A percentile compares a stretch with the other conserved stretches of the same genome.
These are phyloP conservation scores for Chloropsis cyanopogon DNA, from an alignment of 2,113 vertebrate species.

Conservation along the genomic window DNA sequence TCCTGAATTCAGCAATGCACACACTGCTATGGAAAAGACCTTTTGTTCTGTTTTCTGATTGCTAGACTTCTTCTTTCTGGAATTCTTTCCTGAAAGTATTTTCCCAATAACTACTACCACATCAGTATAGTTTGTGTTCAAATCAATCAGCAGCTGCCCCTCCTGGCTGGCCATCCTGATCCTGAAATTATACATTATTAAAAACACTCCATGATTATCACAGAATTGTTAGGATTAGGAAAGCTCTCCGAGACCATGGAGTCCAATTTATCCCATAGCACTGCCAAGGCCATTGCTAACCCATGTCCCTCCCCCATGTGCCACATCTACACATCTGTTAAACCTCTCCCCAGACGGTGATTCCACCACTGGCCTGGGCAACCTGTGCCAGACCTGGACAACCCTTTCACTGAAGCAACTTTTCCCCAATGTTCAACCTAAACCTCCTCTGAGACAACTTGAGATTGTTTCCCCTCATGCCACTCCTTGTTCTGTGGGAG, in stretches of 20 bases:
- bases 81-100: constrained; percentile 30
- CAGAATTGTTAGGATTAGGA: neutral
- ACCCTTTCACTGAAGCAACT: neutral
- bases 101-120: neutral
- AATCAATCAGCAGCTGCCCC: neutral
- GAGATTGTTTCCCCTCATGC: neutral
- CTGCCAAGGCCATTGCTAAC: neutral
- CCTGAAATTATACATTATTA: neutral
- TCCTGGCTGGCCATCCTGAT: neutral
- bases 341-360: neutral
- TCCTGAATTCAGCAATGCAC: constrained; percentile 62
- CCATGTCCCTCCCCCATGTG: neutral
- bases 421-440: neutral
- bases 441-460: neutral
- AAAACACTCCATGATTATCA: neutral
- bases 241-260: neutral
- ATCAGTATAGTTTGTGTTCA: neutral
- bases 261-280: neutral
- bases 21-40: constrained; percentile 1
- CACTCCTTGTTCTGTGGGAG: neutral
- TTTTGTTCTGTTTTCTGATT: neutral
- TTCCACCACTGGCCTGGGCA: neutral
- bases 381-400: neutral
- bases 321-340: neutral
- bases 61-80: neutral